phyloP scores from a whole-genome alignment of 2,113 vertebrate species.

The Pluvianellus socialis region DNA sequence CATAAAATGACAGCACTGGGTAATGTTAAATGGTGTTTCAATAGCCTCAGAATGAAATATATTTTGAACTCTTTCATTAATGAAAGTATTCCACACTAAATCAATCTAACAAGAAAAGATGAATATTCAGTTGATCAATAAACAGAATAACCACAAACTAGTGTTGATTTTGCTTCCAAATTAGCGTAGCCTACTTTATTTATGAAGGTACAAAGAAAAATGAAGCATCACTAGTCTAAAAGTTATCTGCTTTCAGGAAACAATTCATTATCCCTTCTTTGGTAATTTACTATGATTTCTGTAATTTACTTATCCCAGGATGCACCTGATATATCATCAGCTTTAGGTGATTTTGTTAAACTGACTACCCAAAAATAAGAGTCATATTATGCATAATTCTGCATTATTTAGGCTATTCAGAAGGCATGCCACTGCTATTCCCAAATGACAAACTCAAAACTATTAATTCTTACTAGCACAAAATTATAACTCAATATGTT shows the following conservation, averaged over 20 bases:
- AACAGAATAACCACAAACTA: background rate
- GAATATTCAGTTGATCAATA: background rate
- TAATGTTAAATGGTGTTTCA: background rate
- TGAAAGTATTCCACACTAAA: background rate
- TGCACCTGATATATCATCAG: background rate
- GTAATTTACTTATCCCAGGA: background rate
- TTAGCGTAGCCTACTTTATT: background rate
- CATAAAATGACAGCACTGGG: background rate
- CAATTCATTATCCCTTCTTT: background rate
- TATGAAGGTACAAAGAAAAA: background rate
- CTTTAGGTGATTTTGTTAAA: constrained; percentile 5
- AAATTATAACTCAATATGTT: background rate
- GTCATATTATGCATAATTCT: background rate
- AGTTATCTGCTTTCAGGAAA: background rate
- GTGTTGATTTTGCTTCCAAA: background rate
- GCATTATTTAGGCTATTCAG: constrained; percentile 5
- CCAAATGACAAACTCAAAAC: background rate
- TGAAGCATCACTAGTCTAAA: background rate
- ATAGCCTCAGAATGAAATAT: background rate
- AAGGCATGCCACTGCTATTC: background rate
- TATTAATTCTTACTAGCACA: background rate
- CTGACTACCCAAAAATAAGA: background rate
- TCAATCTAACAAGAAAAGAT: background rate
- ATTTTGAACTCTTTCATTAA: background rate
- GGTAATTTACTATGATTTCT: background rate